Conservation (phyloP, 2,888 invertebrate genomes). For the Trichogramma dendrolimi region DNA sequence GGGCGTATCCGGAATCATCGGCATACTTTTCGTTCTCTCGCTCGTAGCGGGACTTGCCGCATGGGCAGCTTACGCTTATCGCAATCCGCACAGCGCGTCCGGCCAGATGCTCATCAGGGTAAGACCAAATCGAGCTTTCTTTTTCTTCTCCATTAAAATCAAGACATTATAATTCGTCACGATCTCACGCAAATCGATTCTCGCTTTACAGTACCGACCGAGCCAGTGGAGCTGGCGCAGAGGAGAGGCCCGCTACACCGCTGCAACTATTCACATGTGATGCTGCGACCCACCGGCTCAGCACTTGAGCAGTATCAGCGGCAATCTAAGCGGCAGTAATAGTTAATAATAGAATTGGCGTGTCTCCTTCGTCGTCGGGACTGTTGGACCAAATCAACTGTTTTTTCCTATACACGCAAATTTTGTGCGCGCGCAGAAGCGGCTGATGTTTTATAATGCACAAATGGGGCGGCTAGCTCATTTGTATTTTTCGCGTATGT, state of each 20-base stretch:
- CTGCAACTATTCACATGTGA: constrained; percentile 93
- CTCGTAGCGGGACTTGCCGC: constrained; percentile 65
- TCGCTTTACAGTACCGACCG: constrained; percentile 78
- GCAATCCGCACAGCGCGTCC: constrained; percentile 90
- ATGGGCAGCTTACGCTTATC: constrained; percentile 92
- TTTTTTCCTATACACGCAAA: constrained; percentile 41
- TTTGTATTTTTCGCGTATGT: too few species aligned
- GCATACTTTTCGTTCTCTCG: constrained; percentile 67
- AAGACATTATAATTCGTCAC: neutral
- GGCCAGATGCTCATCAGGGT: constrained; percentile 96
- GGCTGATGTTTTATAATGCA: too few species aligned
- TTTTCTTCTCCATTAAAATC: constrained; percentile 12
- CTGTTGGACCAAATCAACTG: constrained; percentile 40
- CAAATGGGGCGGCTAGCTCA: too few species aligned
- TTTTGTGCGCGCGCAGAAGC: constrained; percentile 29
- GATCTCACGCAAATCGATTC: constrained; percentile 21
- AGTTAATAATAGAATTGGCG: constrained; percentile 34
- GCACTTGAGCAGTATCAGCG: constrained; percentile 11
- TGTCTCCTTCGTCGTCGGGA: constrained; percentile 26
- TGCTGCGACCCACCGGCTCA: constrained; percentile 10
- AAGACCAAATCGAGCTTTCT: constrained; percentile 41
- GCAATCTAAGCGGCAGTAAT: constrained; percentile 25
- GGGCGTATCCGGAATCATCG: constrained; percentile 61
- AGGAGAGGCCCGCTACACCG: constrained; percentile 89
- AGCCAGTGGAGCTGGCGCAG: constrained; percentile 89